Percentiles rank a stretch among this genome's conserved stretches.
Conservation (phyloP, 2,888 invertebrate genomes). For the Acronicta psi region DNA sequence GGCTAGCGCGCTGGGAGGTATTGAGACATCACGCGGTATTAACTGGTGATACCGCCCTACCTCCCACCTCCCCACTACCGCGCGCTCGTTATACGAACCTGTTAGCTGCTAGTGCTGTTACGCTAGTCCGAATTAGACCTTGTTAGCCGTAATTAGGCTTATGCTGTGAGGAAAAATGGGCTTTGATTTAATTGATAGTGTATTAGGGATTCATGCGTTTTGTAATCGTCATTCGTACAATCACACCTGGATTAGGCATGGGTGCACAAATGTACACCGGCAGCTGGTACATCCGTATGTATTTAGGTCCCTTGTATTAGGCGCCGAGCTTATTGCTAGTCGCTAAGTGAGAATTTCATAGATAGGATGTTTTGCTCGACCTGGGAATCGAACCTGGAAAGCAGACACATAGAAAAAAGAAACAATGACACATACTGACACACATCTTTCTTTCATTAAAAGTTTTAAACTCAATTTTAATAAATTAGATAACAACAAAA, state of each 20-base stretch:
- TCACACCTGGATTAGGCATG: no score
- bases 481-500: conserved; percentile 1
- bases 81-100: conserved; percentile 43
- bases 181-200: conserved; percentile 1
- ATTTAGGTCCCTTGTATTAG: no score
- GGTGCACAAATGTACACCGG: no score
- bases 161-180: conserved; percentile 6
- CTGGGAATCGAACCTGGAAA: no score
- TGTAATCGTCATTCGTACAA: no score
- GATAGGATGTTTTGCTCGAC: no score
- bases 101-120: conserved; percentile 28
- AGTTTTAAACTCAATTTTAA: no score
- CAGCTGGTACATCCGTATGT: no score
- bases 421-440: background rate
- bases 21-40: conserved; percentile 88
- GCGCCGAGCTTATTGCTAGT: no score
- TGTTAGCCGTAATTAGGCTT: conserved; percentile 45
- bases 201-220: no score
- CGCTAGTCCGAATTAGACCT: conserved; percentile 39
- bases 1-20: conserved; percentile 88
- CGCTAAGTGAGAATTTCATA: no score
- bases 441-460: background rate
- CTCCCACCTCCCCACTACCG: background rate
- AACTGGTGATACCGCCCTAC: conserved; percentile 60
- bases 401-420: no score